Percentiles rank a stretch among this genome's conserved stretches.
Conservation (phyloP, 2,797 vertebrate species). For the Erpetoichthys calabaricus region DNA sequence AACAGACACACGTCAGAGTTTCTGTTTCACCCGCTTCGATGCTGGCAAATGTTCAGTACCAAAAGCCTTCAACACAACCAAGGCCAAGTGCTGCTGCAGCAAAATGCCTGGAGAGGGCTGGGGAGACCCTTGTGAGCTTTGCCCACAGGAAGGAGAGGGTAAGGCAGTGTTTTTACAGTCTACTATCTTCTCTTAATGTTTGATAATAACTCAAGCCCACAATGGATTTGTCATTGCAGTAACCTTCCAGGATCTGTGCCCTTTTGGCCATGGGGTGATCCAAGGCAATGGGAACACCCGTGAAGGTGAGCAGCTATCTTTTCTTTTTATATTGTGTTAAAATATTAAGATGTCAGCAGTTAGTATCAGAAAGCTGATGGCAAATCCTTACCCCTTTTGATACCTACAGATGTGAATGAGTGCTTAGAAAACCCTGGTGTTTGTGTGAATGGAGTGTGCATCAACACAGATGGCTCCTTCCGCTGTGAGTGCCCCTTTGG, state of each 20-base stretch:
- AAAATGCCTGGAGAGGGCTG: conserved; percentile 82
- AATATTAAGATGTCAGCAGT: background rate
- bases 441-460: conserved; percentile 73
- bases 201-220: background rate
- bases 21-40: conserved; percentile 88
- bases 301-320: conserved; percentile 57
- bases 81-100: conserved; percentile 85
- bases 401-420: conserved; percentile 71
- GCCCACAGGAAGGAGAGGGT: conserved; percentile 70
- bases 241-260: conserved; percentile 65
- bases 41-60: conserved; percentile 73
- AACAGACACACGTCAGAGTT: conserved; percentile 77
- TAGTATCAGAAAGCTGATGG: background rate
- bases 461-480: conserved; percentile 90
- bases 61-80: conserved; percentile 82
- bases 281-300: conserved; percentile 57
- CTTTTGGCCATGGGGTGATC: conserved; percentile 69
- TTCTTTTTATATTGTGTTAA: background rate
- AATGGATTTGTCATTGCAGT: conserved; percentile 23
- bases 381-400: background rate
- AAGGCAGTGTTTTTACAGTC: conserved; percentile 15
- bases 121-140: conserved; percentile 89
- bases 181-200: background rate
- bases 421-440: conserved; percentile 74
- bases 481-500: conserved; percentile 88